Conservation (phyloP, 2,797 vertebrate genomes). For the Enteromius mattozi region DNA sequence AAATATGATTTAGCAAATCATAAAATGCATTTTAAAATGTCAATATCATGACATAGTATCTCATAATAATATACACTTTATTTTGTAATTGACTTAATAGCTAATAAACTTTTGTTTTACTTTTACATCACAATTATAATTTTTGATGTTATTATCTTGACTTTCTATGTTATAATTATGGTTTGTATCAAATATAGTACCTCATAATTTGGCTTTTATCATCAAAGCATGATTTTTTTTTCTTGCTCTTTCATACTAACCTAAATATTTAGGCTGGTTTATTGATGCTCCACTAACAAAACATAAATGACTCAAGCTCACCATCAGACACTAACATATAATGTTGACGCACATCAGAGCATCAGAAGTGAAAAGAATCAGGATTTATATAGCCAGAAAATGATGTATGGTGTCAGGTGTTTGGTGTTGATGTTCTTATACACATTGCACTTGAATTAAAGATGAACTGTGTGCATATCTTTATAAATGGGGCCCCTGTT, state of each 20-base stretch:
- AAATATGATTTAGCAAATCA: too few relatives aligned
- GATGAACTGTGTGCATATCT: background rate
- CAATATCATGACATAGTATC: too few relatives aligned
- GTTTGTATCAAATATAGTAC: too few relatives aligned
- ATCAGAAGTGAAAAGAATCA: background rate
- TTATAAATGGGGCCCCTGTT: background rate
- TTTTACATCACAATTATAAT: background rate
- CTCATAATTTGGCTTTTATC: background rate
- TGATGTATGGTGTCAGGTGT: background rate
- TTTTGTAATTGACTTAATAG: background rate
- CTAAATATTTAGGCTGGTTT: background rate
- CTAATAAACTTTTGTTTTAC: background rate
- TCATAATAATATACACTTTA: too few relatives aligned
- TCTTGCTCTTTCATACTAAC: background rate
- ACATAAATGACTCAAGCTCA: background rate
- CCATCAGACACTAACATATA: background rate
- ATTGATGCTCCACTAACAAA: background rate
- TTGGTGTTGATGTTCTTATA: background rate
- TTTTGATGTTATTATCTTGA: background rate
- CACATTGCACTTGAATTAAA: background rate
- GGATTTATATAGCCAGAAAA: background rate
- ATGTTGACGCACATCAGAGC: background rate
- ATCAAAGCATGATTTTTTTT: background rate
- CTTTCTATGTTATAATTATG: background rate
- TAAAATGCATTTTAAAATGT: too few relatives aligned